Evolutionary conservation across 1,140 invertebrate genomes (phyloP), one percentile per base, ranked within the genome.

Genomic region (Anastatus disparis): DNA sequence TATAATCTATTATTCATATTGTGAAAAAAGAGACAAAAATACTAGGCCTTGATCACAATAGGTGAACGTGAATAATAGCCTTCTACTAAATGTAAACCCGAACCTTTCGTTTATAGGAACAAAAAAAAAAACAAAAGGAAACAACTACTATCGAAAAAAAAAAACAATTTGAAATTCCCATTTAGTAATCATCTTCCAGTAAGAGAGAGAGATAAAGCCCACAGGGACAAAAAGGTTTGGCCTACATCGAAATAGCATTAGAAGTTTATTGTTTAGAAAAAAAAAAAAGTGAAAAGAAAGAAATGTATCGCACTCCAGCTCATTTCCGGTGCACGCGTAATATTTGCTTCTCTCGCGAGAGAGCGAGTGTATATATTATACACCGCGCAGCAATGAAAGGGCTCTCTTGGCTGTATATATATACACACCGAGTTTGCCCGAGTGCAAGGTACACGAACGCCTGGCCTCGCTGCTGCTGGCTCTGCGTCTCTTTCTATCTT

Each of bases 11-110:
- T 15, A 35, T 64, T 53, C 31, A 35, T 64, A 53, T 50, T 50
- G 17, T 44, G n/a, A 40, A n/a, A n/a, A n/a, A n/a, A n/a, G 29
- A 20, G 6, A 15, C 20, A 7, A 7, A 24, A 4, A 10, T 20
- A 10, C 26, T 38, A 65, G n/a, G 22, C 50, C 63, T 64, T 64
- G 48, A 64, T 35, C 31, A 64, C 35, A 64, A 64, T 64, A 53
- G n/a, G n/a, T n/a, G n/a, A 17, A 12, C 3, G 8, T 65, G 46
- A 65, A 42, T 65, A 53, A 65, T 65, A 24, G 50, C 15, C 62
- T 40, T 65, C 46, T 0, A 15, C 20, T 15, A 29, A 9, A 29
- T 31, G 7, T 31, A 55, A n/a, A 55, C n/a, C 26, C 24, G 17
- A 55, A 55, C 31, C 17, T 20, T 22, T 13, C n/a, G 31, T 12